Evolutionary conservation across 2,797 vertebrate species (phyloP), one percentile per base, ranked within the genome.

Genomic region (Apogon talboti): DNA sequence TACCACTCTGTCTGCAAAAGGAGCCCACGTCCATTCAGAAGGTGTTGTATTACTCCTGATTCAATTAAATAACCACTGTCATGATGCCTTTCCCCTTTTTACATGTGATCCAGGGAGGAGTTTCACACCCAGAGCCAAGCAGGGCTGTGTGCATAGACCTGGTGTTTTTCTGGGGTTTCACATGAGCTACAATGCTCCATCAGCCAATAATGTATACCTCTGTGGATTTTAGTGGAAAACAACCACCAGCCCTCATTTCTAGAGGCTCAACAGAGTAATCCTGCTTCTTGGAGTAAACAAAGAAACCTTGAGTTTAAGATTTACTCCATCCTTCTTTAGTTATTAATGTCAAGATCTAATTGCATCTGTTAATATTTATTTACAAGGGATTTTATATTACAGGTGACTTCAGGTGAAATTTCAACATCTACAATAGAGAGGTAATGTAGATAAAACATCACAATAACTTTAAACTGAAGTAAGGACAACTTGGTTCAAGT

Each of bases 91-190:
- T 75, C 56, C 53, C 71, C 54, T 35, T 57, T 67, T 49, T 45
- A 57, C 89, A 89, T 87, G 88, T 91, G 86, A 89, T 84, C 13
- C 68, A 79, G 86, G 91, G 90, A 91, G 88, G 87, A 89, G 89
- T 83, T 78, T 79, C 14, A 61, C 14, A 14, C 40, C 51, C 67
- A 50, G 48, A 71, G 46, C 54, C 48, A 61, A 75, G 44, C 2
- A 3, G 64, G 71, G 69, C 55, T 14, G 57, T 76, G 67, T 79
- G 80, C 56, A 79, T 61, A 80, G 80, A 82, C 57, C 71, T 78
- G 84, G 70, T 72, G 74, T 70, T 84, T 28, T 79, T 74, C 57
- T 76, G 74, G 65, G 73, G 75, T 85, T 88, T 84, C 64, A 78
- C 58, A 60, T 48, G 62, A 66, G 54, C 12, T 71, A 71, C 77